Base-by-base conservation (phyloP, 2,797 vertebrate genomes). In the Bradypus variegatus region DNA sequence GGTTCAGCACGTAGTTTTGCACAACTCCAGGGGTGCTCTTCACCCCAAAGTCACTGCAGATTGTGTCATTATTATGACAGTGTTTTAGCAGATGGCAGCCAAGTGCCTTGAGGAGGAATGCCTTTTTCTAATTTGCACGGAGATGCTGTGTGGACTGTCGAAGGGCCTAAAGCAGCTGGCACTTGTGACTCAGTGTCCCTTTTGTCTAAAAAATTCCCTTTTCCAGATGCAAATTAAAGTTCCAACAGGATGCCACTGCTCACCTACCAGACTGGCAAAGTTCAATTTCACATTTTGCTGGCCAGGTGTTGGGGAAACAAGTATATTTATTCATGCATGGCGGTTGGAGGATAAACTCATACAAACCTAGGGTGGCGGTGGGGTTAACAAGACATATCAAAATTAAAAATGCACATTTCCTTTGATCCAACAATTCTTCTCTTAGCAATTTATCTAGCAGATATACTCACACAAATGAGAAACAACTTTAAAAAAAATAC, bases 61-160 rank as follows among this genome's bases (percentile, higher is more conserved):
- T 45, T 55, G 75, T 14, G 53, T 1, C 25, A 21, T 41, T 14
- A n/a, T 3, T 82, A 45, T 0, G 7, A 50, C 6, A 23, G n/a
- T 13, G 67, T 72, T 25, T 48, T 41, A 84, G 86, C 77, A 73
- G 69, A 69, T 19, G 45, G 84, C 29, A 82, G 70, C 48, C 13
- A 6, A 33, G 48, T 9, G 53, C 80, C 80, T 41, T 36, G 29
- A 45, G 36, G 36, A 53, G 27, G 64, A 48, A 6, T 1, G 9
- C 21, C 90, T 53, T 38, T 70, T 48, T 45, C 83, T 88, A 45
- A 67, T 38, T 53, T 38, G 81, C 67, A 8, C 3, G 8, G 67
- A 67, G 31, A n/a, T 1, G 1, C 36, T 1, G 1, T 50, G 21
- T 29, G 9, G 41, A 31, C 60, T 6, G 25, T n/a, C 0, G 1